Evolutionary conservation across 2,888 invertebrate species (phyloP), one percentile per base, ranked within the genome.

Genomic region (Heliconius sara): DNA sequence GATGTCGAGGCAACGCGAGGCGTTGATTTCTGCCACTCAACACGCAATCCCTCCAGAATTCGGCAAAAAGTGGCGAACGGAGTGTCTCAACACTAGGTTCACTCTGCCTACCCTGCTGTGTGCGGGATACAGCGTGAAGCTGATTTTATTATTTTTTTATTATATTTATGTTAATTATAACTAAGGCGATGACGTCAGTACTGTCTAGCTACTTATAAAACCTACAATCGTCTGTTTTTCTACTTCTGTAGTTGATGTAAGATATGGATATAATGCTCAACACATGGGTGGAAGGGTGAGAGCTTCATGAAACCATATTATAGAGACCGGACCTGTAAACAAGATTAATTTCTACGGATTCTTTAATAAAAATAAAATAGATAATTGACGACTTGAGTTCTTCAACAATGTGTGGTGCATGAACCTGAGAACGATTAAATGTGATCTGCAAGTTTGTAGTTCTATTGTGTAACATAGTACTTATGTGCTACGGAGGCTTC

Each of bases 331-430:
- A 67, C 72, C 77, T 78, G 76, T 68, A 83, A 83, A 83, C 81
- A 65, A 83, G 83, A 83, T 83, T 83, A 83, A 76, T 79, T 83
- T 78, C 77, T 83, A 83, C 34, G 83, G 83, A 79, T 83, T 83
- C 83, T 65, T 77, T 66, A 60, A 71, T 77, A 77, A 79, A 81
- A 73, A 70, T 27, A 60, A 52, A 52, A 74, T 78, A 47, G 43
- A 3, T 74, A 25, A 43, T 63, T 60, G 27, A 75, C 34, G 75
- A 65, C 76, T 34, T n/a, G 30, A 76, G n/a, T 70, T 79, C 79
- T 75, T 30, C 30, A 60, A 78, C 63, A 60, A 19, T 30, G 68
- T 68, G 63, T 75, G 79, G 30, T 63, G 47, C 68, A 52, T 34
- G 43, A 30, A 63, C 68, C 34, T 43, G 57, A 70, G 39, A 79